Evolutionary conservation across 2,797 vertebrate species (phyloP).

Genomic region (Esox lucius): DNA sequence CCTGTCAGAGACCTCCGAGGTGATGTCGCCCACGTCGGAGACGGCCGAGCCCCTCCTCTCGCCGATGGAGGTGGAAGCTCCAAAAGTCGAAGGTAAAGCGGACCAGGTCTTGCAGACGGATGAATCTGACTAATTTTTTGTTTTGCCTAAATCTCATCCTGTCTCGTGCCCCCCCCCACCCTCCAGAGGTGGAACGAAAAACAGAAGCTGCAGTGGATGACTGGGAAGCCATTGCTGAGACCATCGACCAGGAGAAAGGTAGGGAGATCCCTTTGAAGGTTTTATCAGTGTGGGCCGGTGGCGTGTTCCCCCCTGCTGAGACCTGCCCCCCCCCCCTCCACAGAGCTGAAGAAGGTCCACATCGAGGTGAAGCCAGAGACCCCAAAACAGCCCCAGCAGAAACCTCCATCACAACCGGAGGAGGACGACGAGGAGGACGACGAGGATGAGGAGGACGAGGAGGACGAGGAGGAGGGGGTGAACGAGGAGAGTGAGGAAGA

Average conservation of each 20-base stretch:
- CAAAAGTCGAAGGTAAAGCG: conserved; percentile 55
- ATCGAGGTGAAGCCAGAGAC: conserved; percentile 89
- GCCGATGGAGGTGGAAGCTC: conserved; percentile 42
- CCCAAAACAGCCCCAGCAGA: conserved; percentile 46
- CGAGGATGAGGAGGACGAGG: conserved; percentile 81
- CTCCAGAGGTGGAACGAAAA: conserved; percentile 50
- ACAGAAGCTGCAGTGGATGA: conserved; percentile 57
- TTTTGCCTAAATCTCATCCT: background rate
- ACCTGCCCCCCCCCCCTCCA: background rate
- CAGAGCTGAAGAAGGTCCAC: conserved; percentile 90
- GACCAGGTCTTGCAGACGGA: background rate
- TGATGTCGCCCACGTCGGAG: conserved; percentile 58
- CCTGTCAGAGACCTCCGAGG: conserved; percentile 63
- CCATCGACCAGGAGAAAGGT: conserved; percentile 71
- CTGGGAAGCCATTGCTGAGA: conserved; percentile 67
- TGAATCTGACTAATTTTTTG: background rate
- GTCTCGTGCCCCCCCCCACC: background rate
- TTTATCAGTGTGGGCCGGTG: background rate
- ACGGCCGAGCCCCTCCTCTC: conserved; percentile 56
- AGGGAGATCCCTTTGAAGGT: background rate
- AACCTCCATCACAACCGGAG: conserved; percentile 24
- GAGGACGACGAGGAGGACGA: conserved; percentile 70
- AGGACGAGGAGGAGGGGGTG: conserved; percentile 83
- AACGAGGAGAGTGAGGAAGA: conserved; percentile 81
- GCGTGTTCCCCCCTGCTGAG: background rate